Base-by-base conservation (phyloP, 2,888 invertebrate species). In the Dynastes hyllus region DNA sequence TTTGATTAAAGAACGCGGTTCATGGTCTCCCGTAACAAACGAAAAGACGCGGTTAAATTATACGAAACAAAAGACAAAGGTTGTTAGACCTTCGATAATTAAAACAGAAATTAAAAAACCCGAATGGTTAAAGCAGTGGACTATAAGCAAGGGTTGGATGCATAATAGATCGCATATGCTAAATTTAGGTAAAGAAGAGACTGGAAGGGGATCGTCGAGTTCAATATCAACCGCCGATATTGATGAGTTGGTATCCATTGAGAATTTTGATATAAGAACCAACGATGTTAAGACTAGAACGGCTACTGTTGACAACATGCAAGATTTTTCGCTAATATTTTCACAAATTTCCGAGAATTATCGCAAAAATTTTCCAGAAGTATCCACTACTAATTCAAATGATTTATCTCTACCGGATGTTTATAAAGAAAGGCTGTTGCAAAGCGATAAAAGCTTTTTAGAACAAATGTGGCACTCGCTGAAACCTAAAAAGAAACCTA, bases 111-210 rank as follows among this genome's bases (percentile, higher is more conserved):
- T 79, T 3, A 75, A 76, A 8, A 87, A 86, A 83, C 88, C 88
- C 0, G 88, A 87, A 79, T 89, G 89, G 89, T 80, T 88, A 63
- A 89, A 88, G 78, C 89, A 89, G 81, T 89, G 89, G 89, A 89
- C 89, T 0, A 88, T 89, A n/a, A 88, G 88, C 78, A 89, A 89
- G 80, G 89, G 89, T 1, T 89, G 89, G 89, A 87, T 88, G 79
- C 88, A 88, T 79, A 89, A 89, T 80, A 84, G 87, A 71, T 86
- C 87, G 9, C 88, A 88, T 83, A 82, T 89, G 80, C 81, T 89
- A 22, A 84, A 84, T 55, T 81, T 88, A 40, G 86, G 84, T 5
- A 70, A 77, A 73, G 61, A 63, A 67, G 65, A 70, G 37, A 71
- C 65, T n/a, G 37, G 37, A 16, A 82, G 81, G 55, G 83, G 82